Percentiles rank a stretch among this genome's conserved stretches.
These are phyloP conservation scores for Hyphantria cunea DNA, from an alignment of 1,140 invertebrate species.

Conservation along the genomic window DNA sequence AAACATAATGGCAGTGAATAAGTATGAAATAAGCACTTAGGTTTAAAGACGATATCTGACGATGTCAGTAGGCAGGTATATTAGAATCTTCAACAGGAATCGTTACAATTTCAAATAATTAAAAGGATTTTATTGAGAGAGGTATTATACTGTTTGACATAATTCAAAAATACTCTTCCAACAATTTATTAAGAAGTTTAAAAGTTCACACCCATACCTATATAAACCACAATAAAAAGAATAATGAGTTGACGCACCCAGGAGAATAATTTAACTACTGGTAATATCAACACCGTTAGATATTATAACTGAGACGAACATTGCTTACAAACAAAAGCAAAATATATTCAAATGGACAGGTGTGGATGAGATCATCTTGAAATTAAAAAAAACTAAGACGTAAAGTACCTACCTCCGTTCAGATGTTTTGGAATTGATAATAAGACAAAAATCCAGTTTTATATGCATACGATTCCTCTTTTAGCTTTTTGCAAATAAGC, in stretches of 20 bases:
- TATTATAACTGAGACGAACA: neutral
- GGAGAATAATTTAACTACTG: neutral
- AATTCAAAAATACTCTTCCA: neutral
- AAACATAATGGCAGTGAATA: too few relatives aligned
- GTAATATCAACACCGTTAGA: neutral
- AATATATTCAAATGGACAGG: slow-evolving; percentile 13
- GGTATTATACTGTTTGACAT: neutral
- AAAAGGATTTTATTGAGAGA: neutral
- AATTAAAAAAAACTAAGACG: too few relatives aligned
- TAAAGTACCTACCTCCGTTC: too few relatives aligned
- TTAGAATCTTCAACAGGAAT: slow-evolving; percentile 3
- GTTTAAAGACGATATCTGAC: neutral
- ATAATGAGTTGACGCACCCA: too few relatives aligned
- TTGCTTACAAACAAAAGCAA: neutral
- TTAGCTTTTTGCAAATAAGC: neutral
- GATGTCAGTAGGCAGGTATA: too few relatives aligned
- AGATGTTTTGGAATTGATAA: too few relatives aligned
- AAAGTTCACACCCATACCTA: too few relatives aligned
- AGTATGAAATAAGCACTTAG: neutral
- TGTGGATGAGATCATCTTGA: slow-evolving; percentile 17
- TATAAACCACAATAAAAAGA: too few relatives aligned
- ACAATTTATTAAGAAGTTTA: too few relatives aligned
- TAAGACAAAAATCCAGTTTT: too few relatives aligned
- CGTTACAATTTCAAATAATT: slow-evolving; percentile 13
- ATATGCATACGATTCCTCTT: too few relatives aligned